Base-by-base conservation (phyloP, 35 echinoderm and acorn worm genomes). In the Lytechinus variegatus region DNA sequence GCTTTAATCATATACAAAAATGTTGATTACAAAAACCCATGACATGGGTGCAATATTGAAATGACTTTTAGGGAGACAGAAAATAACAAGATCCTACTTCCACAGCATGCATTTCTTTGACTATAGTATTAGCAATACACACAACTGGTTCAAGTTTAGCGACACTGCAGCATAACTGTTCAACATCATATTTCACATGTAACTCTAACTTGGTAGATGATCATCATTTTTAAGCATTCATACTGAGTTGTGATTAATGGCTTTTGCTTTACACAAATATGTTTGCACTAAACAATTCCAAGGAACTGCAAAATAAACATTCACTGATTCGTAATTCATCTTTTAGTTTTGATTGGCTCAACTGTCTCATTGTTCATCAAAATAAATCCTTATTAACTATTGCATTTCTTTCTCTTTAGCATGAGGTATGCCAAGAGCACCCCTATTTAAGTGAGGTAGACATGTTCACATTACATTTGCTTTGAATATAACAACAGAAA, bases 401-500 rank as follows among this genome's bases (percentile, higher is more conserved):
- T 79, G 66, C 66, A 79, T 27, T 79, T 79, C 66, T 24, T 79
- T 79, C 66, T 79, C 66, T 11, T 79, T 4, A 79, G 66, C 66
- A 79, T 79, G 66, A 79, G 66, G 66, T 79, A 19, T 79, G 66
- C 66, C n/a, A 28, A 90, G 52, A 90, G 88, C 88, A 90, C 88
- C 88, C 88, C 88, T 52, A 52, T 52, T 90, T 33, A 90, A 90
- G 52, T 90, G 88, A 90, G 88, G 88, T 90, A 90, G 88, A 90
- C 88, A 52, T 90, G 88, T 90, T 90, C 88, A 90, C 88, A 90
- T 90, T 90, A 90, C 27, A 90, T 90, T 54, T 79, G 19, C 66
- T 58, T 58, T 58, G 52, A 90, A 90, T 51, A 10, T 79, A 7
- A 79, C 66, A 79, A 90, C 88, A 90, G 88, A 90, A 90, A 44